Evolutionary conservation across 2,888 invertebrate species (phyloP), one percentile per base, ranked within the genome.

Genomic region (Xylota sylvarum): DNA sequence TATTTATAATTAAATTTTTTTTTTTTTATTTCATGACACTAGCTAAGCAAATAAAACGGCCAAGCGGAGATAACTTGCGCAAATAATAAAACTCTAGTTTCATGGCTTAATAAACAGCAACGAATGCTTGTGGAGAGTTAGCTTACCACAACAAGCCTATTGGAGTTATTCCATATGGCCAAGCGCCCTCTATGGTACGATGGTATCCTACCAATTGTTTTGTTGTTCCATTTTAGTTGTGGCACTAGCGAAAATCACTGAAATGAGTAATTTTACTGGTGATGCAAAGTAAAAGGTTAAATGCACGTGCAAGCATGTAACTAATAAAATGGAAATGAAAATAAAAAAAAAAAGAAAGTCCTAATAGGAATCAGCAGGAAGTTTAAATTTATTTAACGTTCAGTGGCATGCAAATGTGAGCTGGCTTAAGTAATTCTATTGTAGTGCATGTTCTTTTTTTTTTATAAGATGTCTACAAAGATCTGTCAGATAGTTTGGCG

Each of bases 31-130:
- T 23, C 40, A 32, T 32, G 60, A 52, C 60, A 37, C 62, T 17
- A 10, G 32, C 17, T 12, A n/a, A 5, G 43, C n/a, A 46, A 46
- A 74, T 52, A 76, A 81, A 62, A 62, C 19, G 19, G 35, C 35
- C 43, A 40, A 55, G 52, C 76, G 27, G 67, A 32, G 5, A 50
- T 56, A 80, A 52, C 65, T 35, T 50, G 67, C 14, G 30, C 10
- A 55, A 67, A 73, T 79, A 70, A 83, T 67, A 67, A 72, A 60
- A 69, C 27, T 52, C 78, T 52, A 67, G 67, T 58, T 67, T 58
- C 67, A 67, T 77, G 77, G 48, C 58, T 55, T 52, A 69, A 69
- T 50, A 77, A 77, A 77, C 67, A 50, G 32, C 30, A 52, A 40
- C 27, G 27, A 40, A 40, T 27, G 67, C 40, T 52, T 35, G 10